These are phyloP conservation scores for Aquatica leii DNA, from an alignment of 2,888 invertebrate species.

Conservation along the genomic window DNA sequence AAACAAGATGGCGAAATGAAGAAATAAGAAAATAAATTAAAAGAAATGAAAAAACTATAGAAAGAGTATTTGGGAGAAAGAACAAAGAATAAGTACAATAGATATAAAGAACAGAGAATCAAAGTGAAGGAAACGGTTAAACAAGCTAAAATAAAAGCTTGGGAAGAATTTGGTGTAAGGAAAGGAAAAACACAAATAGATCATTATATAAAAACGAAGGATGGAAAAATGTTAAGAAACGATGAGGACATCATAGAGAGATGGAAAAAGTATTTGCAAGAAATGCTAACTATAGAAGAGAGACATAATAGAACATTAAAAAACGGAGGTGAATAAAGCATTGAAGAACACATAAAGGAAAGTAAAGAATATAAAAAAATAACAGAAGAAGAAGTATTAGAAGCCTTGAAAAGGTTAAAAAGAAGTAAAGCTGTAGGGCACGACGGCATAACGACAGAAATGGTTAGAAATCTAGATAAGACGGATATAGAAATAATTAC, in stretches of 20 bases:
- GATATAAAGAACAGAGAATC: no score
- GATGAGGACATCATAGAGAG: not conserved
- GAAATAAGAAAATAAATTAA: no score
- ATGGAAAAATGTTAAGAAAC: not conserved
- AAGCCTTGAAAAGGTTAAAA: not conserved
- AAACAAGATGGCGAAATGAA: no score
- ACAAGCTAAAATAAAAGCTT: no score
- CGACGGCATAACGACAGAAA: not conserved
- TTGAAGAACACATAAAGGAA: not conserved
- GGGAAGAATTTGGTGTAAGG: no score
- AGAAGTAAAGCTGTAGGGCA: not conserved
- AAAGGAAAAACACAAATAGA: no score
- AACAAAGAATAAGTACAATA: no score
- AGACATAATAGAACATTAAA: not conserved
- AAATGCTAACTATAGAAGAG: not conserved
- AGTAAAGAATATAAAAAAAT: not conserved
- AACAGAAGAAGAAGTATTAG: not conserved
- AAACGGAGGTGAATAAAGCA: no score
- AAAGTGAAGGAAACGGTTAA: no score
- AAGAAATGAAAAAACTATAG: no score
- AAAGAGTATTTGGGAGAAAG: no score
- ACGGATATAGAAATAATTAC: not conserved
- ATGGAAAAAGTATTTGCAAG: not conserved
- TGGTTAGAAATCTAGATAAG: not conserved
- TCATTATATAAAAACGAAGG: not conserved